A percentile compares a stretch with the other conserved stretches of the same genome.
These are phyloP conservation scores for Graptemys geographica DNA, from an alignment of 2,797 vertebrate species.

Conservation along the genomic window DNA sequence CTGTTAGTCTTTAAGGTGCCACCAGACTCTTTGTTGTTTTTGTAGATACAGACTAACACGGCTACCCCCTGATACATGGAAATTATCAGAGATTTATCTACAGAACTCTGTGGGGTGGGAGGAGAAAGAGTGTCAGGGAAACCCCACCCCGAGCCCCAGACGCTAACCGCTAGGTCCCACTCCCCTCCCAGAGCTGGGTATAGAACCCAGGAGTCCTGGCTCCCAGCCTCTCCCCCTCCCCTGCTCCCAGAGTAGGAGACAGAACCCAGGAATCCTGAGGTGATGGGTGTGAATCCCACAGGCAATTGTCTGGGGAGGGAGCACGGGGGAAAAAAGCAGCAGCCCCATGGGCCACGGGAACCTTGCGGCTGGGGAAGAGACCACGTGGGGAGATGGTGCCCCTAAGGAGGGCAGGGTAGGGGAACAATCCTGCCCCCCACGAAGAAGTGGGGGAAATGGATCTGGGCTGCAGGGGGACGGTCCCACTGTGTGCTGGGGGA, in stretches of 20 bases:
- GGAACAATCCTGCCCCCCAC: neutral
- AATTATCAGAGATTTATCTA: too few species aligned
- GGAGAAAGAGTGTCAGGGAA: neutral
- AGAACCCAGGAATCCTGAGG: neutral
- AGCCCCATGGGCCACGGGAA: neutral
- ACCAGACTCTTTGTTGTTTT: too few species aligned
- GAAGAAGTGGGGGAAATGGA: neutral
- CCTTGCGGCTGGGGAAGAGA: neutral
- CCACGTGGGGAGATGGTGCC: neutral
- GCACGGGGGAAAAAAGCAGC: neutral
- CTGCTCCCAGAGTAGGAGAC: neutral
- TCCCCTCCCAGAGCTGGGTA: neutral
- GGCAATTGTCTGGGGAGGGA: neutral
- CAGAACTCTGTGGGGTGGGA: constrained; percentile 33
- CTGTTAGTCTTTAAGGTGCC: too few species aligned
- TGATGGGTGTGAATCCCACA: neutral
- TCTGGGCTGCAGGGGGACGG: neutral
- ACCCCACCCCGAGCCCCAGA: neutral
- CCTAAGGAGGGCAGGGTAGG: neutral
- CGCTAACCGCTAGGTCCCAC: neutral
- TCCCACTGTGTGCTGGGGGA: too few species aligned
- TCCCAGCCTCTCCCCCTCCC: neutral
- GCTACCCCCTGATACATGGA: too few species aligned
- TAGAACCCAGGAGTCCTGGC: too few species aligned
- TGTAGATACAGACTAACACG: too few species aligned